Base-by-base conservation (phyloP, 2,113 vertebrate genomes). In the Lagenorhynchus albirostris region DNA sequence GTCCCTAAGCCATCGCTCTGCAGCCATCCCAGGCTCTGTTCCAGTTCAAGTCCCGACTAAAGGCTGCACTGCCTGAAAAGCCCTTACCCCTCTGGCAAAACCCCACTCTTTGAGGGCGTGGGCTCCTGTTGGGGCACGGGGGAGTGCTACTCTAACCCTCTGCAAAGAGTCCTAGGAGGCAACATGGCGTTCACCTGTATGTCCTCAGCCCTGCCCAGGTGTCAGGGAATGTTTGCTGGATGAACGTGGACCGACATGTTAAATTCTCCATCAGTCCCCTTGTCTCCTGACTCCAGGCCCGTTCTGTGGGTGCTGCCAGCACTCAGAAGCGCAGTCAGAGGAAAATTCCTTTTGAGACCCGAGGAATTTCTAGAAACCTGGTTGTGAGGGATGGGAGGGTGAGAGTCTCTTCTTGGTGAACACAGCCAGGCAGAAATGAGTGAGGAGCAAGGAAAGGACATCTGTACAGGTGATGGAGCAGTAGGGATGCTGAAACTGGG, bases 291-390 rank as follows among this genome's bases (percentile, higher is more conserved):
- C 38, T 36, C 50, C 68, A 31, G 31, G 41, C 53, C 55, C 12
- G 44, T 71, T 80, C 65, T 47, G n/a, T 80, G 55, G 70, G 47
- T 11, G 29, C 47, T 83, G 11, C 65, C 15, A 41, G 60, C 4
- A 23, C 68, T 73, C 8, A 33, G 38, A 80, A 88, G 25, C 11
- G 1, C n/a, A 23, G 41, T 82, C 14, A 9, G 53, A 63, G 68
- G 63, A 38, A 95, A 84, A 58, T 1, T 83, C 74, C 80, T 31
- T 81, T 77, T 79, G 73, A 90, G 74, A 63, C 17, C 55, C 23
- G 44, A 84, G 82, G 50, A 82, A 73, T 94, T 91, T 93, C 81
- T 79, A 95, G 89, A 85, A 96, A 76, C 38, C 41, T 55, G 7
- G n/a, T 20, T 25, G 11, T 89, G 29, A 50, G 25, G 8, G 29